phyloP scores from a whole-genome alignment of 2,888 invertebrate species.

The Bruchidius siliquastri region DNA sequence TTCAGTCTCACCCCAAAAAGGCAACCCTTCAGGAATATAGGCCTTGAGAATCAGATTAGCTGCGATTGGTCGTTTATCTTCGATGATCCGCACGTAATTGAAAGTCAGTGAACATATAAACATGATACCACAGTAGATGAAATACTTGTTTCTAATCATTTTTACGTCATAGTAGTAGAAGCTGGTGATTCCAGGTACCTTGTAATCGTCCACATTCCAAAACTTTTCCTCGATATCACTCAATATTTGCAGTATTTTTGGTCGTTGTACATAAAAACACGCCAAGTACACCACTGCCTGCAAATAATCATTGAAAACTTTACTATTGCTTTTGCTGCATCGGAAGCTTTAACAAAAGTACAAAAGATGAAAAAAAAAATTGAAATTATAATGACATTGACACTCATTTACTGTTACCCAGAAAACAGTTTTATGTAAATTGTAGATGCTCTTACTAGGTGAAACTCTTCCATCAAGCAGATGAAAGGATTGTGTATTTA shows the following conservation, averaged over 20 bases:
- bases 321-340: no score
- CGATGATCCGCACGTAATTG: not conserved
- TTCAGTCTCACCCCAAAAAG: not conserved
- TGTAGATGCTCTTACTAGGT: no score
- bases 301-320: no score
- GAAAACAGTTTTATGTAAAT: no score
- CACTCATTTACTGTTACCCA: no score
- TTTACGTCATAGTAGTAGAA: not conserved
- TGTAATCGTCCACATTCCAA: not conserved
- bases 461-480: no score
- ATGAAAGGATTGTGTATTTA: no score
- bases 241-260: not conserved
- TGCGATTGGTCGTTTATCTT: not conserved
- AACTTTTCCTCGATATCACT: not conserved
- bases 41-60: not conserved
- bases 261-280: not conserved
- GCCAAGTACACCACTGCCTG: not conserved
- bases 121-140: not conserved
- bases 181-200: not conserved
- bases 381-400: no score
- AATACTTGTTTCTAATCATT: not conserved
- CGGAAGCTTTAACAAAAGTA: no score
- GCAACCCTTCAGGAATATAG: not conserved
- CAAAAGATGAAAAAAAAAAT: no score
- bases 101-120: not conserved